Evolutionary conservation across 2,797 vertebrate genomes (phyloP).

Genomic region (Parauchenoglanis ngamensis): DNA sequence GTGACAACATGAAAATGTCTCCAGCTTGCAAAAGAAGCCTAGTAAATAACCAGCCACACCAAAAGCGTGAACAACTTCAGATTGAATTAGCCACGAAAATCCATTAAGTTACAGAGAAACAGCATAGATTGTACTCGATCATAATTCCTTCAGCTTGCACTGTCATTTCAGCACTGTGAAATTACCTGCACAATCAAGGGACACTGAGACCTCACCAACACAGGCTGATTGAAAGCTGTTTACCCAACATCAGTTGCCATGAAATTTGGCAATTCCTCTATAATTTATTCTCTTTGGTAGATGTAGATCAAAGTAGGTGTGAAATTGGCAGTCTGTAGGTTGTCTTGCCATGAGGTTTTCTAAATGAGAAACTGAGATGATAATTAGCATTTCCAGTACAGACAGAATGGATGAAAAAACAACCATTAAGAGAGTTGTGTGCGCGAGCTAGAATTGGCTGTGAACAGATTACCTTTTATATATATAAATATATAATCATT

Average conservation of each 20-base stretch:
- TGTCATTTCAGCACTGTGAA: conserved; percentile 39
- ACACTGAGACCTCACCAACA: conserved; percentile 21
- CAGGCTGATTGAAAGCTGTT: conserved; percentile 37
- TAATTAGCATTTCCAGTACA: conserved; percentile 41
- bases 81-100: conserved; percentile 40
- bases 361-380: conserved; percentile 38
- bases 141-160: conserved; percentile 18
- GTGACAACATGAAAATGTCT: conserved; percentile 19
- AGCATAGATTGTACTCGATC: background rate
- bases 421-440: conserved; percentile 1
- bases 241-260: conserved; percentile 47
- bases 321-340: conserved; percentile 50
- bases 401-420: conserved; percentile 12
- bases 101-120: conserved; percentile 1
- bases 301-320: conserved; percentile 50
- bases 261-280: conserved; percentile 49
- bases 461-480: background rate
- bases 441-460: background rate
- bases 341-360: conserved; percentile 40
- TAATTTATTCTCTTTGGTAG: conserved; percentile 45
- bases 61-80: background rate
- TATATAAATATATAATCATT: background rate
- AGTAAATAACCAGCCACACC: conserved; percentile 28
- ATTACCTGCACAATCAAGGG: conserved; percentile 29
- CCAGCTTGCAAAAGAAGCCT: conserved; percentile 25